Conservation (phyloP, 2,888 invertebrate species). For the Thelaira solivaga region DNA sequence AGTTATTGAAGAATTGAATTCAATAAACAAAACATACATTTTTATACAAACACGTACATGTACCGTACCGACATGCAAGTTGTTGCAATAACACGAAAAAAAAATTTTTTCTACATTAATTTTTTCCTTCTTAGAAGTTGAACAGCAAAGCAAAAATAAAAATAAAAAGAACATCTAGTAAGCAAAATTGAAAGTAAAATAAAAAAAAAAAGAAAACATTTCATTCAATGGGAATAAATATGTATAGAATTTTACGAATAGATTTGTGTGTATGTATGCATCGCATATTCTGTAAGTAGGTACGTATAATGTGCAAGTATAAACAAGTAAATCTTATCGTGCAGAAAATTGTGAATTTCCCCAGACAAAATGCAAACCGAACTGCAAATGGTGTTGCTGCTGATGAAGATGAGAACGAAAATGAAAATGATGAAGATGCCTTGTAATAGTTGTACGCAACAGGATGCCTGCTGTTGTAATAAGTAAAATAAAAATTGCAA, state of each 20-base stretch:
- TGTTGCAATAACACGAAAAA: neutral
- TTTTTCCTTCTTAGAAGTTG: neutral
- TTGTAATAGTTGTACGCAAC: slow-evolving; percentile 43
- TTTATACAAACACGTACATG: neutral
- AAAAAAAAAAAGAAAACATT: neutral
- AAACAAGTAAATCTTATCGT: slow-evolving; percentile 75
- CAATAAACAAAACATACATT: slow-evolving; percentile 29
- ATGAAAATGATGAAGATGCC: slow-evolving; percentile 30
- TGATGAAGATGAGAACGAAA: slow-evolving; percentile 29
- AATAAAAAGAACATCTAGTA: slow-evolving; percentile 24
- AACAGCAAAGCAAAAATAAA: neutral
- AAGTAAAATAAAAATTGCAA: slow-evolving; percentile 38
- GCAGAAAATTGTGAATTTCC: slow-evolving; percentile 75
- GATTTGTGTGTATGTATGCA: neutral
- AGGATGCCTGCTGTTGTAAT: slow-evolving; percentile 45
- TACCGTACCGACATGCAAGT: neutral
- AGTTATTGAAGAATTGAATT: slow-evolving; percentile 22
- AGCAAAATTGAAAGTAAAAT: slow-evolving; percentile 31
- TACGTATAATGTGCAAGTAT: neutral
- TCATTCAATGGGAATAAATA: slow-evolving; percentile 45
- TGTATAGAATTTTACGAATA: too few species aligned
- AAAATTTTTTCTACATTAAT: neutral
- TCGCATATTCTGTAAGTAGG: neutral
- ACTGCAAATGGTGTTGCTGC: slow-evolving; percentile 43
- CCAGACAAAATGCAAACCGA: slow-evolving; percentile 67